Evolutionary conservation across 2,797 vertebrate species (phyloP).

Genomic region (Aplochiton taeniatus): DNA sequence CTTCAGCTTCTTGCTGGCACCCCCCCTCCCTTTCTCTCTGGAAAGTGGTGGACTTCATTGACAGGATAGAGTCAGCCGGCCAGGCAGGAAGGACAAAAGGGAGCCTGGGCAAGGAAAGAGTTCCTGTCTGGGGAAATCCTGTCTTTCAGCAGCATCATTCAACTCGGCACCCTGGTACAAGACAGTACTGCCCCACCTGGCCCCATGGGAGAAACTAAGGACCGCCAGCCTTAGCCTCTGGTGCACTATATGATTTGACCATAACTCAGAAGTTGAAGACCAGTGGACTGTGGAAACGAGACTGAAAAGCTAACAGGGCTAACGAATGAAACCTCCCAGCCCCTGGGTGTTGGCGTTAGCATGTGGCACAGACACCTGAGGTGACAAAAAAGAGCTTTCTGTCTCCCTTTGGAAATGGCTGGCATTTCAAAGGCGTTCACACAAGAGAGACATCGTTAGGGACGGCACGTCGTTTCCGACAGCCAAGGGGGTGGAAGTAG

Average conservation of each 20-base stretch:
- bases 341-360: not conserved
- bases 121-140: constrained; percentile 80
- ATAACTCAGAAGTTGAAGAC: not conserved
- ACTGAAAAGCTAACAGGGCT: constrained; percentile 5
- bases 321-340: constrained; percentile 7
- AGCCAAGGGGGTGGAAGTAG: constrained; percentile 55
- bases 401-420: constrained; percentile 31
- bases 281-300: not conserved
- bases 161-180: constrained; percentile 22
- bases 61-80: constrained; percentile 62
- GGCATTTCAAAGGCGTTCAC: constrained; percentile 60
- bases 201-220: constrained; percentile 14
- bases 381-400: constrained; percentile 13
- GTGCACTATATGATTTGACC: too few species aligned
- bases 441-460: constrained; percentile 60
- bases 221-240: too few species aligned
- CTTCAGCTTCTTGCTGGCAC: constrained; percentile 25
- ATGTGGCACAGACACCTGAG: constrained; percentile 40
- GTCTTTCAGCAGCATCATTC: constrained; percentile 64
- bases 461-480: constrained; percentile 72
- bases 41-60: constrained; percentile 43
- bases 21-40: constrained; percentile 31
- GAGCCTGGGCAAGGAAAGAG: constrained; percentile 35
- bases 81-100: constrained; percentile 61
- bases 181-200: constrained; percentile 26